Conservation (phyloP, 2,797 vertebrate genomes). For the Neopelma chrysocephalum region DNA sequence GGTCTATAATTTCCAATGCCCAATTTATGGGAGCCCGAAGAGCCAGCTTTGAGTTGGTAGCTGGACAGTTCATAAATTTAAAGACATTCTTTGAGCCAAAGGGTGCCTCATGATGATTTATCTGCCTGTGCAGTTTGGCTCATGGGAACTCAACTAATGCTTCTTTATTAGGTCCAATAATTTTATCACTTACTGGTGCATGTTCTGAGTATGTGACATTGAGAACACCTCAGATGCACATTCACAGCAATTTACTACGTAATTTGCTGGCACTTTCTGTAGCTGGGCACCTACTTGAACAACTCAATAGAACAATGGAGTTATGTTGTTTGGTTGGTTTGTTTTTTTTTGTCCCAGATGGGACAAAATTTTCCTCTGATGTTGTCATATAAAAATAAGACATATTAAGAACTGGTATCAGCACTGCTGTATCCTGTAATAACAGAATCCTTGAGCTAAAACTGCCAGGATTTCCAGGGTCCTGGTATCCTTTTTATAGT, state of each 20-base stretch:
- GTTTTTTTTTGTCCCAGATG: not conserved
- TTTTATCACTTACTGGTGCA: not conserved
- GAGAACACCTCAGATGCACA: not conserved
- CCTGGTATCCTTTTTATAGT: not conserved
- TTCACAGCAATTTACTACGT: not conserved
- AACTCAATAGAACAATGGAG: not conserved
- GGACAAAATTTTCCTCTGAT: not conserved
- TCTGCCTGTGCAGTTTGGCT: not conserved
- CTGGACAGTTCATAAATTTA: constrained; percentile 31
- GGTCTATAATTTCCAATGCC: not conserved
- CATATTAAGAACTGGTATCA: not conserved
- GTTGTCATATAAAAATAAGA: not conserved
- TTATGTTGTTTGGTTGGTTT: accelerated
- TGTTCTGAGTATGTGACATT: not conserved
- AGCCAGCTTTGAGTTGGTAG: not conserved
- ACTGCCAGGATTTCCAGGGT: not conserved
- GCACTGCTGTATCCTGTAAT: not conserved
- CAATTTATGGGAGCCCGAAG: not conserved
- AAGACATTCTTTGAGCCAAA: not conserved
- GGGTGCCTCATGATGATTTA: not conserved
- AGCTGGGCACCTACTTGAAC: not conserved
- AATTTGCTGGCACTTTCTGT: not conserved
- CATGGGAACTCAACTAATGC: not conserved
- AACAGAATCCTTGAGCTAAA: not conserved
- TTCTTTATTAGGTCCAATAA: not conserved